Evolutionary conservation across 2,888 invertebrate genomes (phyloP).

Genomic region (Papilio gigon): DNA sequence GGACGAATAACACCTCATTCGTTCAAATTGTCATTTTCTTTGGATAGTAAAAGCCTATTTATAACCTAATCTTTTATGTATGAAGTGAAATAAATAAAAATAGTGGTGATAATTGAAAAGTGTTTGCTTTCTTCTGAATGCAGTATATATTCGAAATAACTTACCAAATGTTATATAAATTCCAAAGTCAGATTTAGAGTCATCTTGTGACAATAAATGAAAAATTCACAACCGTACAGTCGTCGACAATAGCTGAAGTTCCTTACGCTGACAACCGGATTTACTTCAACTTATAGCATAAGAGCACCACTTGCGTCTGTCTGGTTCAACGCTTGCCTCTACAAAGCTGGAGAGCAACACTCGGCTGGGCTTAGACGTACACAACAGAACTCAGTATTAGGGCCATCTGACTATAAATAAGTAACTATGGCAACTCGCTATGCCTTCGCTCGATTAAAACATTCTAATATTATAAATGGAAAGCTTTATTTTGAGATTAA

Average conservation of each 20-base stretch:
- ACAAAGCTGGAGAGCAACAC: conserved; percentile 23
- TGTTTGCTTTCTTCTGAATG: no score
- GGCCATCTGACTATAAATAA: conserved; percentile 19
- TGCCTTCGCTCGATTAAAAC: background rate
- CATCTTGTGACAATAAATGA: conserved; percentile 15
- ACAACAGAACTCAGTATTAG: conserved; percentile 27
- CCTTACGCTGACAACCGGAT: conserved; percentile 23
- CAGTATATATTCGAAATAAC: no score
- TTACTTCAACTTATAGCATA: conserved; percentile 28
- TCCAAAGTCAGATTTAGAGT: background rate
- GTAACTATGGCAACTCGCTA: background rate
- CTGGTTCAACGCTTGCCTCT: conserved; percentile 34
- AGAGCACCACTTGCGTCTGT: conserved; percentile 32
- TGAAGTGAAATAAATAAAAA: no score
- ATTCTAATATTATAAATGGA: no score
- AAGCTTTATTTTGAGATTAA: no score
- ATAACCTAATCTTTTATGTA: no score
- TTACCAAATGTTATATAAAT: no score
- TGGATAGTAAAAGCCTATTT: no score
- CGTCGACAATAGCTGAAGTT: conserved; percentile 26
- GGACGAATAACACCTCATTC: no score
- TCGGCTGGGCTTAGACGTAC: conserved; percentile 22
- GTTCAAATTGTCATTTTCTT: no score
- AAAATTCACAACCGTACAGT: conserved; percentile 19
- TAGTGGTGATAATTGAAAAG: no score